phyloP scores from a whole-genome alignment of 1,140 invertebrate genomes.

The Drosophila navojoa region DNA sequence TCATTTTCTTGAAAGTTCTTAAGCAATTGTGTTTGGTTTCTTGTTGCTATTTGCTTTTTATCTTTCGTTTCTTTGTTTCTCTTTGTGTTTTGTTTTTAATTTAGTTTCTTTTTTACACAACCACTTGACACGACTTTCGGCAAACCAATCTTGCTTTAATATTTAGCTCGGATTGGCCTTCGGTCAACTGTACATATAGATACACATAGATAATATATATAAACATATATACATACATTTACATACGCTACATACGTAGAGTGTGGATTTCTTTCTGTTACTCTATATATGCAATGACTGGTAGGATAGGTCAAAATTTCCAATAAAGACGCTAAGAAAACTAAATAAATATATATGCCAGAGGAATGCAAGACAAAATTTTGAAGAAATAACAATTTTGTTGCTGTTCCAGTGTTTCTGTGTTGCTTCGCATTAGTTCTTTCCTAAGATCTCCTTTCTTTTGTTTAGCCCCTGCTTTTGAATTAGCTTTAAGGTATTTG shows the following conservation, averaged over 20 bases:
- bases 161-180: slow-evolving; percentile 2
- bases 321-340: slow-evolving; percentile 16
- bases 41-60: not conserved
- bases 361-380: slow-evolving; percentile 34
- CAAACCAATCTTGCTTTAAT: slow-evolving; percentile 50
- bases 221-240: not conserved
- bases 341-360: slow-evolving; percentile 18
- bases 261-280: not conserved
- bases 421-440: not conserved
- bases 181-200: not conserved
- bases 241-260: not conserved
- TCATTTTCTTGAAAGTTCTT: slow-evolving; percentile 10
- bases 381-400: slow-evolving; percentile 29
- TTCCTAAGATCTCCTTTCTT: not conserved
- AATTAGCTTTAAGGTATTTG: too few species aligned
- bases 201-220: not conserved
- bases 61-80: not conserved
- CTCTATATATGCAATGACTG: slow-evolving; percentile 6
- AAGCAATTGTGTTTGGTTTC: not conserved
- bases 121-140: slow-evolving; percentile 65
- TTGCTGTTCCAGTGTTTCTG: not conserved
- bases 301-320: slow-evolving; percentile 20
- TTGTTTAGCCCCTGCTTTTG: not conserved
- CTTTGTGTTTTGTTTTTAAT: slow-evolving; percentile 11
- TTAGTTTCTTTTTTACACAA: slow-evolving; percentile 57